phyloP scores from a whole-genome alignment of 2,797 vertebrate species.

The Molossus molossus region DNA sequence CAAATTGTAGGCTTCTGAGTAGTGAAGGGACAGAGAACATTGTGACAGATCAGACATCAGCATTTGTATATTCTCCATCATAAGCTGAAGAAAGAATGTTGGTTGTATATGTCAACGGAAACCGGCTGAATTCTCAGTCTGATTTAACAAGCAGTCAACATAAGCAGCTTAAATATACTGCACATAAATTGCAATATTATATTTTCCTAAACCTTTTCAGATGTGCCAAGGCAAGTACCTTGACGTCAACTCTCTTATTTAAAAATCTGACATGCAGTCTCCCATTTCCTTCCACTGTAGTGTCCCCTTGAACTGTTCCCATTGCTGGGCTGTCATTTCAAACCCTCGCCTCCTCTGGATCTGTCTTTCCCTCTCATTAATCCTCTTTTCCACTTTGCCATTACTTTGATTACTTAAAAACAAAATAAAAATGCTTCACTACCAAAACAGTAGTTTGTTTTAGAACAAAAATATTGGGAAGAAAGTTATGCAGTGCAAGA shows the following conservation, averaged over 20 bases:
- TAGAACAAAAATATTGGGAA: neutral
- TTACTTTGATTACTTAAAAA: constrained; percentile 19
- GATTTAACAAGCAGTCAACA: constrained; percentile 59
- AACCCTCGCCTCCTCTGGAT: neutral
- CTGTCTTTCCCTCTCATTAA: neutral
- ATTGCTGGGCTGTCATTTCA: constrained; percentile 35
- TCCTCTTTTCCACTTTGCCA: neutral
- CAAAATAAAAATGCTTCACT: neutral
- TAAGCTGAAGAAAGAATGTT: constrained; percentile 39
- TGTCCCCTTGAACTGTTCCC: neutral
- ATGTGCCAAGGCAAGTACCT: neutral
- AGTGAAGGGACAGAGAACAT: constrained; percentile 45
- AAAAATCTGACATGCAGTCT: neutral
- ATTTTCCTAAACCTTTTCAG: constrained; percentile 31
- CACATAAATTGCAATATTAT: neutral
- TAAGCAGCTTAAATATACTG: constrained; percentile 35
- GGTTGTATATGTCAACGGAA: neutral
- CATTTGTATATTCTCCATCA: constrained; percentile 18
- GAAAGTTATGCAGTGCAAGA: neutral
- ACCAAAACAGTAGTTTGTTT: constrained; percentile 29
- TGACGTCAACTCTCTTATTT: neutral
- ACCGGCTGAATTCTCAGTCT: constrained; percentile 35
- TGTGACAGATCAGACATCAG: constrained; percentile 20
- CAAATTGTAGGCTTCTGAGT: neutral
- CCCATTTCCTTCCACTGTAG: neutral